These are phyloP conservation scores for Orchesellides sinensis DNA, from an alignment of 2,888 invertebrate genomes.

Conservation along the genomic window DNA sequence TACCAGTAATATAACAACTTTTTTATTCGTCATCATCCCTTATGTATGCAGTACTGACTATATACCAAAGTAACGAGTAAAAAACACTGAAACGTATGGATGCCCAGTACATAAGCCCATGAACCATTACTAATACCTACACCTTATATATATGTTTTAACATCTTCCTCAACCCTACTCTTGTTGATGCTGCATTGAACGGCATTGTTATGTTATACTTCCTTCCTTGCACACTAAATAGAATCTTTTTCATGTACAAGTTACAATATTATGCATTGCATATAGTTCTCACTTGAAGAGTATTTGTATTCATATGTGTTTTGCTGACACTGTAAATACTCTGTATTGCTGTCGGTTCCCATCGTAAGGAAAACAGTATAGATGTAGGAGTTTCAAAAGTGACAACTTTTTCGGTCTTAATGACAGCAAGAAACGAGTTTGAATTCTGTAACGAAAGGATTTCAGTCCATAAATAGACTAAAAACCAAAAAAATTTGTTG, in stretches of 20 bases:
- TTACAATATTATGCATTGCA: too few relatives aligned
- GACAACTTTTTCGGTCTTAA: not conserved
- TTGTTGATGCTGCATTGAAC: not conserved
- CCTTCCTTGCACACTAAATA: conserved; percentile 20
- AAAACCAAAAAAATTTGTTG: not conserved
- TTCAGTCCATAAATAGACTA: not conserved
- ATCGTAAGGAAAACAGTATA: not conserved
- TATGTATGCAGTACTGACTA: not conserved
- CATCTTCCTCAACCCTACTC: not conserved
- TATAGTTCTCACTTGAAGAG: not conserved
- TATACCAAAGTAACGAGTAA: not conserved
- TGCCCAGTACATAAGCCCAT: not conserved
- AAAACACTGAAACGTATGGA: not conserved
- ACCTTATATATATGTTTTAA: too few relatives aligned
- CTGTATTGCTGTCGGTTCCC: conserved; percentile 16
- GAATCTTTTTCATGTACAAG: too few relatives aligned
- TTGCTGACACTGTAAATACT: not conserved
- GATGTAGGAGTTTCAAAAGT: conserved; percentile 4
- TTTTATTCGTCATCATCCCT: conserved; percentile 1
- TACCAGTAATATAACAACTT: conserved; percentile 7
- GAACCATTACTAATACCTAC: not conserved
- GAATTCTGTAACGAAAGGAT: not conserved
- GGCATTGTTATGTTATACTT: conserved; percentile 16
- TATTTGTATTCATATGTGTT: not conserved
- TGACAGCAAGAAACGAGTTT: not conserved